Conservation (phyloP, 2,888 invertebrate genomes). For the Yponomeuta evonymella region DNA sequence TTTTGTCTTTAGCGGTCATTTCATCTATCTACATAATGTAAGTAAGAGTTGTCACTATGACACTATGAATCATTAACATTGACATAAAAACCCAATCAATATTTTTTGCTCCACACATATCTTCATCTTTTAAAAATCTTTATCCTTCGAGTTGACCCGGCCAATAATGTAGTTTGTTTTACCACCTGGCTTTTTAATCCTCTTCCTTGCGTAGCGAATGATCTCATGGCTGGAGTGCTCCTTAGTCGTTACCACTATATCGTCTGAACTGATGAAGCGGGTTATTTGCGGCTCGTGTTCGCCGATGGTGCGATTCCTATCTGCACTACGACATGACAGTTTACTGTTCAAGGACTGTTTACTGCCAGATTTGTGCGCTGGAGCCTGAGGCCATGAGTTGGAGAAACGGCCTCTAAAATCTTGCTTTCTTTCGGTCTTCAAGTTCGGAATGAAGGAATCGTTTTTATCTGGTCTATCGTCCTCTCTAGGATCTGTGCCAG, state of each 20-base stretch:
- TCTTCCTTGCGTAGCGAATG: not conserved
- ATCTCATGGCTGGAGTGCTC: not conserved
- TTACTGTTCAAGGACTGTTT: not conserved
- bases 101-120: too few species aligned
- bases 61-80: too few species aligned
- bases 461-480: not conserved
- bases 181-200: not conserved
- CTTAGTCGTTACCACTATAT: not conserved
- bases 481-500: not conserved
- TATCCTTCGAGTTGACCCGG: not conserved
- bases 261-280: not conserved
- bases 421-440: not conserved
- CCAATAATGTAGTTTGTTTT: not conserved
- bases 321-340: not conserved
- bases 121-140: too few species aligned
- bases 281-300: not conserved
- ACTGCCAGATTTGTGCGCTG: not conserved
- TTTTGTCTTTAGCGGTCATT: too few species aligned
- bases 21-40: too few species aligned
- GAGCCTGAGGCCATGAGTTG: not conserved
- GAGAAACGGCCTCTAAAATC: not conserved
- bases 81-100: too few species aligned
- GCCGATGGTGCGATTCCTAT: not conserved
- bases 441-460: not conserved
- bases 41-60: too few species aligned